Conservation (phyloP, 2,113 vertebrate species). For the Stegastes partitus region DNA sequence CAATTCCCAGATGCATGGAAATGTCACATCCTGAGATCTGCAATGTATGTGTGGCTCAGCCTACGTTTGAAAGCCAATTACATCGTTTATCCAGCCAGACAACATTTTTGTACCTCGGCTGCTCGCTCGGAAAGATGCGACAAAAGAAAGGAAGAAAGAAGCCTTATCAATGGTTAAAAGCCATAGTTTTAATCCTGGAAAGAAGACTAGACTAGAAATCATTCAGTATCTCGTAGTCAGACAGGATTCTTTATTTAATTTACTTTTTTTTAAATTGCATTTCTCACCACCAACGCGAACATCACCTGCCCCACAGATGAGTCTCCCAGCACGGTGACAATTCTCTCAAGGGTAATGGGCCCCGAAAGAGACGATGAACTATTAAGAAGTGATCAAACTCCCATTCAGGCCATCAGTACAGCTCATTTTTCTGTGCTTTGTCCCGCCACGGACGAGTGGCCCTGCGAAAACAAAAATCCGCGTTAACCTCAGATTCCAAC, state of each 20-base stretch:
- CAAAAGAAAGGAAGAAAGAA: background rate
- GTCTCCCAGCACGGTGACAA: background rate
- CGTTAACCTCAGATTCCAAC: background rate
- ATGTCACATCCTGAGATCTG: slow-evolving; percentile 1
- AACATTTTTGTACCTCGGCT: background rate
- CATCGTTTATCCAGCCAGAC: background rate
- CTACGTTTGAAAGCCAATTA: slow-evolving; percentile 13
- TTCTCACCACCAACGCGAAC: background rate
- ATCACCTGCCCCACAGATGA: slow-evolving; percentile 32
- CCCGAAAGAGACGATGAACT: slow-evolving; percentile 39
- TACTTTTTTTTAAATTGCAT: background rate
- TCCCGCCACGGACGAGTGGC: slow-evolving; percentile 7
- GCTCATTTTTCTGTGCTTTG: slow-evolving; percentile 24
- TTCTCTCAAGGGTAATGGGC: slow-evolving; percentile 46
- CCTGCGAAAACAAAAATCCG: background rate
- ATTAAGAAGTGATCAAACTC: slow-evolving; percentile 59
- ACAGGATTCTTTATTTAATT: background rate
- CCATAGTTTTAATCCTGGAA: background rate
- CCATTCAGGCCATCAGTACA: slow-evolving; percentile 27
- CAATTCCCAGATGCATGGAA: slow-evolving; percentile 9
- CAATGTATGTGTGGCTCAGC: slow-evolving; percentile 1
- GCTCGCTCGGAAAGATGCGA: background rate
- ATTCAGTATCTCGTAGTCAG: background rate
- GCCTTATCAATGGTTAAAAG: background rate
- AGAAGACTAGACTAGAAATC: background rate